Evolutionary conservation across 2,888 invertebrate species (phyloP).

Genomic region (Magallana nippona): DNA sequence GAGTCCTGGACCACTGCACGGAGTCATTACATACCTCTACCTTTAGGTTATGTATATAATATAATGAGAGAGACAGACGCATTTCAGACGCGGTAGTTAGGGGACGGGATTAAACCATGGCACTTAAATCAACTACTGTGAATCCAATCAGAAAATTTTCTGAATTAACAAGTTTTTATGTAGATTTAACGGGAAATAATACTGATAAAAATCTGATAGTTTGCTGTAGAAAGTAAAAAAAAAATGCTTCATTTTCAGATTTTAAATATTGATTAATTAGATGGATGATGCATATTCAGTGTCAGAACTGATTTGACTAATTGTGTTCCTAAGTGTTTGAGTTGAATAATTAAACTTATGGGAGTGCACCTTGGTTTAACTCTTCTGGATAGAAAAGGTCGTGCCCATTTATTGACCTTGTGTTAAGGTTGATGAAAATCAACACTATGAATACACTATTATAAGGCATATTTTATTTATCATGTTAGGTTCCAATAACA

Average conservation of each 20-base stretch:
- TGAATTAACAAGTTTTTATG: constrained; percentile 9
- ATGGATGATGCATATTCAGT: background rate
- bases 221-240: background rate
- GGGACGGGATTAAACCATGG: background rate
- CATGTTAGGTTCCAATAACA: too few species aligned
- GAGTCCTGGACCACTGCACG: background rate
- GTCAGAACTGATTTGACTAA: too few species aligned
- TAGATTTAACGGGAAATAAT: background rate
- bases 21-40: background rate
- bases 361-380: too few species aligned
- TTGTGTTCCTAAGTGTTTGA: too few species aligned
- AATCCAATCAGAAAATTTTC: background rate
- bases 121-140: background rate
- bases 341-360: too few species aligned
- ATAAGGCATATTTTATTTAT: too few species aligned
- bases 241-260: background rate
- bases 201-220: background rate
- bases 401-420: too few species aligned
- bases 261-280: background rate
- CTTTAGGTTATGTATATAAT: background rate
- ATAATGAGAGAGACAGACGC: background rate
- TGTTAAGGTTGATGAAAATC: too few species aligned
- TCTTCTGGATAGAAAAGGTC: too few species aligned
- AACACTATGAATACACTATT: too few species aligned
- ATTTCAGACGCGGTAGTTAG: background rate